phyloP scores from a whole-genome alignment of 2,888 invertebrate species.

The Gastrophysa polygoni region DNA sequence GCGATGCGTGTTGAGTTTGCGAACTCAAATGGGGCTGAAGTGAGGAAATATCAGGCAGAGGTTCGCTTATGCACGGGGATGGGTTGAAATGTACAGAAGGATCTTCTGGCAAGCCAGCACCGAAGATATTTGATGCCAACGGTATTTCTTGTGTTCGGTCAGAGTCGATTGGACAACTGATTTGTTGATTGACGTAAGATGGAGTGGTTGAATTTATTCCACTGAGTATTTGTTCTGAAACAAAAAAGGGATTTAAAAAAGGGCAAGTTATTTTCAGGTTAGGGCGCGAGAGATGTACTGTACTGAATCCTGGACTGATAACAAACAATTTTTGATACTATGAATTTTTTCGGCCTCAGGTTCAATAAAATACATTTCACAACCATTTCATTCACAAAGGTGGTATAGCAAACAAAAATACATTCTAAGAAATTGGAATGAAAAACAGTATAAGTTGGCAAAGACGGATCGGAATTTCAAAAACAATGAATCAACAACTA shows the following conservation, averaged over 20 bases:
- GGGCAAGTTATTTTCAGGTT: too few species aligned
- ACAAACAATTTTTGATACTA: too few species aligned
- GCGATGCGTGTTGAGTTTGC: conserved; percentile 29
- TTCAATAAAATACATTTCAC: too few species aligned
- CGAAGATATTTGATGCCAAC: conserved; percentile 4
- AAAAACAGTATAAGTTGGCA: too few species aligned
- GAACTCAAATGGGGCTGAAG: conserved; percentile 27
- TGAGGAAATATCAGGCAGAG: conserved; percentile 21
- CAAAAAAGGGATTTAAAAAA: conserved; percentile 3
- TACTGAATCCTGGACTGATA: too few species aligned
- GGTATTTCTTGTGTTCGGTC: not conserved
- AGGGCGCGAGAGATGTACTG: too few species aligned
- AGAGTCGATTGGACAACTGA: not conserved
- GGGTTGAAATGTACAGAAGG: not conserved
- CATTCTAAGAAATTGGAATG: too few species aligned
- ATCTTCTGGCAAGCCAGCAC: not conserved
- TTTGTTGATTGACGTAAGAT: conserved; percentile 1
- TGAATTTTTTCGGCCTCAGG: too few species aligned
- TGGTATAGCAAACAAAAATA: too few species aligned
- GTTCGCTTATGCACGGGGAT: not conserved
- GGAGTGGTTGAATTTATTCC: conserved; percentile 16
- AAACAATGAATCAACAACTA: too few species aligned
- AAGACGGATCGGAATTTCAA: too few species aligned
- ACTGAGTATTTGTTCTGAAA: conserved; percentile 34
- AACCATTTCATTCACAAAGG: too few species aligned